Evolutionary conservation across 2,113 vertebrate species (phyloP).

Genomic region (Hippopotamus amphibius): DNA sequence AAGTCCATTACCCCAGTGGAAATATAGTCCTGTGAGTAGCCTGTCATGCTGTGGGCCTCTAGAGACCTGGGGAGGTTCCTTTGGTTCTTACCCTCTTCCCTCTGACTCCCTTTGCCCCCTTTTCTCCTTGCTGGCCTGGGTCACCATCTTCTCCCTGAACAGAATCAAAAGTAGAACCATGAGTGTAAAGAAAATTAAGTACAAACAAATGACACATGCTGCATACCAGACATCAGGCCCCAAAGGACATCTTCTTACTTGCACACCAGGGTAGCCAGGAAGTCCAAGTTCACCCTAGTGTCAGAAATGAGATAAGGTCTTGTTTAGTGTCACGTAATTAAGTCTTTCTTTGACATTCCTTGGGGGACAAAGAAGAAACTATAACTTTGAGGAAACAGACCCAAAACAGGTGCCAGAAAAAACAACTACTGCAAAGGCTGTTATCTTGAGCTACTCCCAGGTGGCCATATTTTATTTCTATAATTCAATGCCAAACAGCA

Average conservation of each 20-base stretch:
- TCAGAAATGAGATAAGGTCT: conserved; percentile 55
- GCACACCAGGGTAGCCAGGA: conserved; percentile 89
- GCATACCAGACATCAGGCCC: not conserved
- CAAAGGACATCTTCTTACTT: conserved; percentile 83
- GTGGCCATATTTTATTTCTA: not conserved
- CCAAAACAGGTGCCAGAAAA: conserved; percentile 39
- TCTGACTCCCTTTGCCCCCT: conserved; percentile 89
- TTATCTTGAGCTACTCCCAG: not conserved
- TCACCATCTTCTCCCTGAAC: conserved; percentile 91
- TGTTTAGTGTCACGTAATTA: not conserved
- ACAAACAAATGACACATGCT: not conserved
- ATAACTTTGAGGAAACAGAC: not conserved
- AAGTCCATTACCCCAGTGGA: not conserved
- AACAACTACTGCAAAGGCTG: not conserved
- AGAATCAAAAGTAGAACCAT: conserved; percentile 69
- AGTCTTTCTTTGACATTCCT: not conserved
- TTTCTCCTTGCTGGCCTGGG: conserved; percentile 85
- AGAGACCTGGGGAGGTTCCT: not conserved
- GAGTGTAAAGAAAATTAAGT: not conserved
- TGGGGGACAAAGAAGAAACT: not conserved
- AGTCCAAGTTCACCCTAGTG: conserved; percentile 90
- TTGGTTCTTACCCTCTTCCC: conserved; percentile 89
- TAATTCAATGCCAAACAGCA: not conserved
- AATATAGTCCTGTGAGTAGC: fast-evolving
- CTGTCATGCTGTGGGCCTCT: not conserved